Evolutionary conservation across 2,797 vertebrate genomes (phyloP), one percentile per base, ranked within the genome.

Genomic region (Rhinophrynus dorsalis): DNA sequence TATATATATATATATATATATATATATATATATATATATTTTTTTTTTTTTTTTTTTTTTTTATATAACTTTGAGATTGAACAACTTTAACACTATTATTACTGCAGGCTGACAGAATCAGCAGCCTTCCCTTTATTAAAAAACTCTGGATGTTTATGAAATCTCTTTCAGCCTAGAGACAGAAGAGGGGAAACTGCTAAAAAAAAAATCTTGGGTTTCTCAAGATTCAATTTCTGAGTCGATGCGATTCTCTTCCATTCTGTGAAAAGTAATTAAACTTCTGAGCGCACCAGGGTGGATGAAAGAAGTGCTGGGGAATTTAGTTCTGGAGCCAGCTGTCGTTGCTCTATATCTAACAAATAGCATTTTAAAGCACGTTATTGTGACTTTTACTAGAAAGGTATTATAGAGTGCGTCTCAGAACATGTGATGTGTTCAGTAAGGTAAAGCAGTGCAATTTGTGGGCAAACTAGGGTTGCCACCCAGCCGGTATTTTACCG

Each of bases 231-330:
- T 72, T 65, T 66, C 26, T 58, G 33, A 27, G 21, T 59, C n/a
- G 27, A 59, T 58, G 61, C 66, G 50, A 40, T 65, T 52, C 69
- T 66, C 32, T 61, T 66, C 45, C 69, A 65, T 35, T 50, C 33
- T 72, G 5, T 50, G 42, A 68, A 58, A 72, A 72, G 69, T 72
- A 72, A 72, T 72, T 65, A 65, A 66, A 65, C 32, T 35, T 65
- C 38, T 42, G 50, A 18, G 38, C 29, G 48, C 57, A 51, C n/a
- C 18, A 20, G 57, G 57, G 23, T 42, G 33, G 61, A 51, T 40
- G 61, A 58, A 11, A 47, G 54, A 21, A 59, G 54, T 65, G 56
- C 32, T 65, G 54, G 26, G 29, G 54, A 63, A 48, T 63, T 56
- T 27, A 63, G 50, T 50, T 18, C n/a, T n/a, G 38, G 23, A 44